These are phyloP conservation scores for Coenobita brevimanus DNA, from an alignment of 1,140 invertebrate genomes.

Conservation along the genomic window DNA sequence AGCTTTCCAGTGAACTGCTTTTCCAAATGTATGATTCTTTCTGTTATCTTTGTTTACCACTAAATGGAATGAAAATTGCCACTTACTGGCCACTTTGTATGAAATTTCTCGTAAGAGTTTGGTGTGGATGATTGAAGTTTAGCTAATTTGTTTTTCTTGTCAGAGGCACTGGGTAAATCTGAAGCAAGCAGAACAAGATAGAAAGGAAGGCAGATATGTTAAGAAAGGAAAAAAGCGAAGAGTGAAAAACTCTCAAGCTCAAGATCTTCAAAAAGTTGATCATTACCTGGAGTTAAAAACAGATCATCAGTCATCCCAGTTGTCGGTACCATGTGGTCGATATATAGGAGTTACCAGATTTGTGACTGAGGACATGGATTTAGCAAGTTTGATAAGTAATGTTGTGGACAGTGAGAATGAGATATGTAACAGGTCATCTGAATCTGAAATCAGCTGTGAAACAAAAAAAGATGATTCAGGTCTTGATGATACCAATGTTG, in stretches of 20 bases:
- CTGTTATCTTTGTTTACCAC: no score
- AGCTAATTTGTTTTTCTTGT: neutral
- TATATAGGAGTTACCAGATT: constrained; percentile 39
- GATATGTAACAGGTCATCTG: no score
- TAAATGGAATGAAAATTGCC: no score
- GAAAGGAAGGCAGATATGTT: neutral
- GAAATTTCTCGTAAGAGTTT: no score
- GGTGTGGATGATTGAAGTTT: neutral
- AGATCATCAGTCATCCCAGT: neutral
- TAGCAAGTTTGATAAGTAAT: constrained; percentile 3
- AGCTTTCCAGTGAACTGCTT: no score
- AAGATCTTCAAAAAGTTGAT: no score
- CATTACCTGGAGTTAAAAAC: neutral
- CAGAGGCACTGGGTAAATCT: constrained; percentile 37
- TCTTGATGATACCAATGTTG: no score
- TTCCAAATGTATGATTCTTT: no score
- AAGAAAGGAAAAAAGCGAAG: constrained; percentile 36
- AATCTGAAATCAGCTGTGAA: no score
- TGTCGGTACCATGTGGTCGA: neutral
- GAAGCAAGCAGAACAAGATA: constrained; percentile 3
- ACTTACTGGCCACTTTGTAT: no score
- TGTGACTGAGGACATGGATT: constrained; percentile 43
- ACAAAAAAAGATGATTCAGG: no score
- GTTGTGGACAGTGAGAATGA: neutral
- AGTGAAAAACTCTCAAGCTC: neutral